These are phyloP conservation scores for Plectropomus leopardus DNA, from an alignment of 2,113 vertebrate genomes.

Conservation along the genomic window DNA sequence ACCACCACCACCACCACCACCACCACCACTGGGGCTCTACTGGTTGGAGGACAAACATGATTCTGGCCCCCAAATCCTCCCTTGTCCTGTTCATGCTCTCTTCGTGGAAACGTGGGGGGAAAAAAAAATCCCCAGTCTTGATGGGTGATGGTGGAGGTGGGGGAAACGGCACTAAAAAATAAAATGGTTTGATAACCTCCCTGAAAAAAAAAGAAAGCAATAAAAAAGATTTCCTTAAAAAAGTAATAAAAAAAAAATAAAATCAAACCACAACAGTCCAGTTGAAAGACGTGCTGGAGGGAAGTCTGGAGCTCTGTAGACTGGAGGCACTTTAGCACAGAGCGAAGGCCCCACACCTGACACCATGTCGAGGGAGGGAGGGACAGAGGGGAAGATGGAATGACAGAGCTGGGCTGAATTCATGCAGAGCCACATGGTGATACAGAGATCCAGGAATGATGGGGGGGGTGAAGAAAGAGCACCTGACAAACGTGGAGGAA, in stretches of 20 bases:
- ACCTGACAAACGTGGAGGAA: slow-evolving; percentile 83
- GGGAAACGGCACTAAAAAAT: slow-evolving; percentile 57
- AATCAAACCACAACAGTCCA: slow-evolving; percentile 61
- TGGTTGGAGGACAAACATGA: slow-evolving; percentile 52
- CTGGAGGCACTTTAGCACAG: slow-evolving; percentile 83
- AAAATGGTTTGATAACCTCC: slow-evolving; percentile 67
- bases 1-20: slow-evolving; percentile 12
- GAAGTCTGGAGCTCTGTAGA: slow-evolving; percentile 81
- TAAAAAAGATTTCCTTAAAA: slow-evolving; percentile 65
- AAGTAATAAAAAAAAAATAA: slow-evolving; percentile 56
- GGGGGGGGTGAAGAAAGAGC: slow-evolving; percentile 52
- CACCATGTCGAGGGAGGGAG: slow-evolving; percentile 39
- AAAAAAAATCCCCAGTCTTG: slow-evolving; percentile 18
- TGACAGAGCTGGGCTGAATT: slow-evolving; percentile 54
- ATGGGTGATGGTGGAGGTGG: slow-evolving; percentile 46
- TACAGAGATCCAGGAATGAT: slow-evolving; percentile 66
- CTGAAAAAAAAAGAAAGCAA: slow-evolving; percentile 68
- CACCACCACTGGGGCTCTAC: slow-evolving; percentile 32
- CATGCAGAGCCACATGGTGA: slow-evolving; percentile 65
- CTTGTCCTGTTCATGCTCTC: slow-evolving; percentile 46
- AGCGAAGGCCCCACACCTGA: slow-evolving; percentile 81
- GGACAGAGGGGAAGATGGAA: slow-evolving; percentile 53
- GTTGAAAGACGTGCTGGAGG: slow-evolving; percentile 82
- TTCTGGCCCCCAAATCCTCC: slow-evolving; percentile 28
- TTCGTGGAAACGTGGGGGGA: slow-evolving; percentile 26